These are phyloP conservation scores for Calliphora vomitoria DNA, from an alignment of 2,888 invertebrate species.

Conservation along the genomic window DNA sequence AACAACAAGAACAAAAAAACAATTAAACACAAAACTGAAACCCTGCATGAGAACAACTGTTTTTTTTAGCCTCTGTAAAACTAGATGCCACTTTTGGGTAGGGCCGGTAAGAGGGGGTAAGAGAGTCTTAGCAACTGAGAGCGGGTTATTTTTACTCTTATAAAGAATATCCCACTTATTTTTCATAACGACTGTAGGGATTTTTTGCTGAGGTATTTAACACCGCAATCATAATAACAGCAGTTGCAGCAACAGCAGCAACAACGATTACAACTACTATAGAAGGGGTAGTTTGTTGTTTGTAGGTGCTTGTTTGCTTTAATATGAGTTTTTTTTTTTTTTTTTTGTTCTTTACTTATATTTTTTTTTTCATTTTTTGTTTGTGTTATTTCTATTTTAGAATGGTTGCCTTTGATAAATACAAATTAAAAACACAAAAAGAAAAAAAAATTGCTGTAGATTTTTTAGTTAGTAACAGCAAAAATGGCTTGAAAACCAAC, in stretches of 20 bases:
- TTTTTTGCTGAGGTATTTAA: conserved; percentile 39
- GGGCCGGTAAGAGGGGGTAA: background rate
- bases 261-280: background rate
- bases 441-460: conserved; percentile 22
- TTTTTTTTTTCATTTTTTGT: conserved; percentile 13
- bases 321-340: conserved; percentile 4
- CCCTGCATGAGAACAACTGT: conserved; percentile 18
- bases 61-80: background rate
- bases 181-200: conserved; percentile 35
- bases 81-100: background rate
- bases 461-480: conserved; percentile 64
- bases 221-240: conserved; percentile 49
- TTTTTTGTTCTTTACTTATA: background rate
- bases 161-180: conserved; percentile 16
- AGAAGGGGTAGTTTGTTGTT: conserved; percentile 65
- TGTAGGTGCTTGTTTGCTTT: conserved; percentile 63
- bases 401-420: conserved; percentile 55
- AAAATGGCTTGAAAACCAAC: conserved; percentile 15
- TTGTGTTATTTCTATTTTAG: conserved; percentile 40
- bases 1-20: conserved; percentile 2
- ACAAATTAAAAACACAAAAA: conserved; percentile 1
- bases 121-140: background rate
- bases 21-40: conserved; percentile 33
- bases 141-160: conserved; percentile 31
- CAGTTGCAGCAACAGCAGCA: conserved; percentile 26